These are phyloP conservation scores for Atherinosoma microstoma DNA, from an alignment of 2,797 vertebrate genomes.

Conservation along the genomic window DNA sequence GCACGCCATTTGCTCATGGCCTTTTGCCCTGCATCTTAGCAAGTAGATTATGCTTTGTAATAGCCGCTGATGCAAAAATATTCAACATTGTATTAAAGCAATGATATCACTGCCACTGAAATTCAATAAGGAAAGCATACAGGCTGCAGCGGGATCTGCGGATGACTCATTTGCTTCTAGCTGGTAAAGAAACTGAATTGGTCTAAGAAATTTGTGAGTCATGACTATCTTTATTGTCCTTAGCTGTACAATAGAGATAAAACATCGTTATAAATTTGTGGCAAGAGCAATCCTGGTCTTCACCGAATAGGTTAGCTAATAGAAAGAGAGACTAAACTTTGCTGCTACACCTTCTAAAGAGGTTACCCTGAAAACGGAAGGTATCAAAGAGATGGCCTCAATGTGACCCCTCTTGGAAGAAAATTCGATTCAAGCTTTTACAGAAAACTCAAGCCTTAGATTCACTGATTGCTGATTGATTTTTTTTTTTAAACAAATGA, in stretches of 20 bases:
- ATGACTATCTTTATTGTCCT: constrained; percentile 1
- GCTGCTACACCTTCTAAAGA: constrained; percentile 2
- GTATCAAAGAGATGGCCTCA: background rate
- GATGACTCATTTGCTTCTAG: background rate
- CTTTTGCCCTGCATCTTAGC: constrained; percentile 71
- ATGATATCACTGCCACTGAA: constrained; percentile 36
- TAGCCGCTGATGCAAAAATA: constrained; percentile 65
- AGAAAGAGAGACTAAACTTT: constrained; percentile 5
- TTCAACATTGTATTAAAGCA: constrained; percentile 60
- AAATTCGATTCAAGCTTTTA: background rate
- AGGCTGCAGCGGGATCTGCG: constrained; percentile 24
- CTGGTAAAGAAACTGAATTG: background rate
- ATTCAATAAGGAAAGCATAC: constrained; percentile 31
- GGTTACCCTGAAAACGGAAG: constrained; percentile 17
- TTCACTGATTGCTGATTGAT: background rate
- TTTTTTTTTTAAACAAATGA: constrained; percentile 15
- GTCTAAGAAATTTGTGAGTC: background rate
- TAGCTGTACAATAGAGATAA: background rate
- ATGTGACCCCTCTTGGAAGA: background rate
- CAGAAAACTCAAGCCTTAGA: constrained; percentile 11
- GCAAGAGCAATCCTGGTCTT: background rate
- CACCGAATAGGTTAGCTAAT: background rate
- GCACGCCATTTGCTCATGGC: constrained; percentile 50
- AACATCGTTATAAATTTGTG: background rate
- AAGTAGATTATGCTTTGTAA: constrained; percentile 69